A percentile compares a stretch with the other conserved stretches of the same genome.
These are phyloP conservation scores for sheep (Ovis aries) DNA, from an alignment of 2,113 vertebrate genomes.

Conservation along the genomic window DNA sequence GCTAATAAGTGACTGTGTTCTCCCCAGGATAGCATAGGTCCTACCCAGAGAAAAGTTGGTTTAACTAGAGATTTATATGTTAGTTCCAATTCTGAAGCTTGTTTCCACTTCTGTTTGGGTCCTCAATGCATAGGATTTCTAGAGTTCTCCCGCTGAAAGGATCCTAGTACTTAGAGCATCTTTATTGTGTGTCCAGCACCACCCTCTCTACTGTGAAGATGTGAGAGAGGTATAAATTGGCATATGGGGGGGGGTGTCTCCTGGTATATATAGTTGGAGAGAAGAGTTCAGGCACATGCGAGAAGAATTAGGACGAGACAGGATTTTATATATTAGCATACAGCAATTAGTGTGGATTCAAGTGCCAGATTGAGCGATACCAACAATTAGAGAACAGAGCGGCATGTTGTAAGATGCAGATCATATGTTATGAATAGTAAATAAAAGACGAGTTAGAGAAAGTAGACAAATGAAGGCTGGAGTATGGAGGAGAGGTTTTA, in stretches of 20 bases:
- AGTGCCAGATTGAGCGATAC: slow-evolving; percentile 26
- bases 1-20: background rate
- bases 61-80: background rate
- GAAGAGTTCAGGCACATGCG: background rate
- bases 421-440: background rate
- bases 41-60: background rate
- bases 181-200: too few species aligned
- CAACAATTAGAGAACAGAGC: background rate
- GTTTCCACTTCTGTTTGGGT: background rate
- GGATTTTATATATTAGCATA: slow-evolving; percentile 2
- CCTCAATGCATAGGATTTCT: too few species aligned
- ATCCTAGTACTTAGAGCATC: background rate
- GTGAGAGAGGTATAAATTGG: background rate
- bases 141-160: background rate
- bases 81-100: background rate
- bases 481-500: background rate
- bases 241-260: background rate
- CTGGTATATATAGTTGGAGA: background rate
- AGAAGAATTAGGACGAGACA: background rate
- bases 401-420: background rate
- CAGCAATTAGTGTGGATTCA: background rate
- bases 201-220: fast-evolving
- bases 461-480: background rate
- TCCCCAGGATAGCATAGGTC: background rate
- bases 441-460: background rate